Conservation (phyloP, 2,888 invertebrate species). For the Rhamphomyia laevipes region DNA sequence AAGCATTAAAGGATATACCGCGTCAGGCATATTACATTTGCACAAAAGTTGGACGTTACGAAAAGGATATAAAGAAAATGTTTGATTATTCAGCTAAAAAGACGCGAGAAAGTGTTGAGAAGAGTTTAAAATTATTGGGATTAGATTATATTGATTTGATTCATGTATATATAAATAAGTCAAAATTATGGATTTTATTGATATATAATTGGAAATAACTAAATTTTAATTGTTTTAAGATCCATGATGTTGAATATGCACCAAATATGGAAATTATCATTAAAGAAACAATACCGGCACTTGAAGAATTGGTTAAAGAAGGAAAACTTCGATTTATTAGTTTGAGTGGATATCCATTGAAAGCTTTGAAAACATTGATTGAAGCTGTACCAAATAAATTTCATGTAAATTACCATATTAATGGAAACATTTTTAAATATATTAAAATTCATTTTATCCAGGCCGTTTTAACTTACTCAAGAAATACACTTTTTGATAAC, state of each 20-base stretch:
- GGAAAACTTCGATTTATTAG: slow-evolving; percentile 73
- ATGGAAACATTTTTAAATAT: background rate
- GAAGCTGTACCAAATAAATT: slow-evolving; percentile 44
- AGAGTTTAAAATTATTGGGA: slow-evolving; percentile 58
- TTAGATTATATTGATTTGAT: slow-evolving; percentile 79
- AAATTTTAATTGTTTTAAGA: slow-evolving; percentile 42
- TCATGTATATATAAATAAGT: slow-evolving; percentile 46
- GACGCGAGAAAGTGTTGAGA: slow-evolving; percentile 61
- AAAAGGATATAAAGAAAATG: slow-evolving; percentile 53
- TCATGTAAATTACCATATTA: slow-evolving; percentile 22
- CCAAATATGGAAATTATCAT: slow-evolving; percentile 60
- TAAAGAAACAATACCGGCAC: slow-evolving; percentile 74
- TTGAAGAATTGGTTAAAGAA: slow-evolving; percentile 59
- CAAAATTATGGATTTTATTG: background rate
- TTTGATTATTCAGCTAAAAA: slow-evolving; percentile 77
- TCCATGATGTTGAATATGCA: slow-evolving; percentile 89
- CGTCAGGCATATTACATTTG: slow-evolving; percentile 73
- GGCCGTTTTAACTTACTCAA: slow-evolving; percentile 55
- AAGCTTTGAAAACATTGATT: slow-evolving; percentile 60
- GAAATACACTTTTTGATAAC: slow-evolving; percentile 69
- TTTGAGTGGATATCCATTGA: slow-evolving; percentile 75
- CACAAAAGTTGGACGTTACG: slow-evolving; percentile 88
- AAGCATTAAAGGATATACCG: slow-evolving; percentile 68
- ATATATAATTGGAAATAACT: background rate
- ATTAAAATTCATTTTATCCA: slow-evolving; percentile 9